Evolutionary conservation across 2,797 vertebrate genomes (phyloP), one percentile per base, ranked within the genome.

Genomic region (Melanotaenia parkinsoni): DNA sequence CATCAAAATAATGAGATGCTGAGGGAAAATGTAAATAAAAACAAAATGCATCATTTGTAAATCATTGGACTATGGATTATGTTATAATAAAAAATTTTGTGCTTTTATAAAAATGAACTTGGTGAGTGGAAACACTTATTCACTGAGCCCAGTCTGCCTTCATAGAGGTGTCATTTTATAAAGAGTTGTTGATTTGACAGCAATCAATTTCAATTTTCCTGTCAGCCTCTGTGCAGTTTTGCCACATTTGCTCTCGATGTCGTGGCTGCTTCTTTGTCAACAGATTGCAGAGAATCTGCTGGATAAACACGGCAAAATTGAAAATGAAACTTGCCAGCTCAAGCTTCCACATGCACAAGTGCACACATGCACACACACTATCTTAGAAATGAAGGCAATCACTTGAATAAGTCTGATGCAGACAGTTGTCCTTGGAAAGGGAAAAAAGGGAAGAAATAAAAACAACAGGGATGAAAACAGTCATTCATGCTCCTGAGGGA

Each of bases 271-370:
- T 89, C 76, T 90, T 87, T 91, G 88, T 89, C 90, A 87, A 90
- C 90, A 91, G 85, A 91, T 91, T 90, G 89, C 81, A 70, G 81
- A 79, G 81, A 90, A 89, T 87, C 84, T 90, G 80, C 75, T 63
- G 83, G 90, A 88, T 91, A 92, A 91, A 93, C 89, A 87, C 67
- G 47, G 76, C 63, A 85, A 91, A 91, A 92, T 90, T 89, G 87
- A 86, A 93, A 92, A 91, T 89, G 84, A 89, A 91, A 88, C 78
- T 89, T 88, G 84, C 87, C 91, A 84, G 86, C 45, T 61, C 60
- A 51, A 67, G 63, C 64, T 53, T 47, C 61, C 62, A 64, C 51
- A 40, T 11, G 43, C 43, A 37, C 12, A 38, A 66, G 53, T 7
- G 40, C 72, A 67, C 56, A 50, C 65, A 70, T 45, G 28, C 61